These are phyloP conservation scores for Dasyornis broadbenti DNA, from an alignment of 2,113 vertebrate species.

Conservation along the genomic window DNA sequence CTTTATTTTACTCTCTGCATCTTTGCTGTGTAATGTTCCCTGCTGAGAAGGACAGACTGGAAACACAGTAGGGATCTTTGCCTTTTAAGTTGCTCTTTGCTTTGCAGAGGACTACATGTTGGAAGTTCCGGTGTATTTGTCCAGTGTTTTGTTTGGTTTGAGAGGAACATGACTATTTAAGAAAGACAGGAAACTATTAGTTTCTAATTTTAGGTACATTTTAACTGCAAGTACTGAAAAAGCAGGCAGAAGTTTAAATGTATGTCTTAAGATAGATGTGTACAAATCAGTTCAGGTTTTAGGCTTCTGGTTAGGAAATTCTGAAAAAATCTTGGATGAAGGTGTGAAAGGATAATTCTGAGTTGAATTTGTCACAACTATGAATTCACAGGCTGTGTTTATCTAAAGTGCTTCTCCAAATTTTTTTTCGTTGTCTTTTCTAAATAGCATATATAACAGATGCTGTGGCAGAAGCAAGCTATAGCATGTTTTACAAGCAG, in stretches of 20 bases:
- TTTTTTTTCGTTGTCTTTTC: background rate
- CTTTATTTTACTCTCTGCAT: conserved; percentile 1
- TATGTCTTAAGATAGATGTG: background rate
- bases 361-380: background rate
- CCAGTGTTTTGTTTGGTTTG: background rate
- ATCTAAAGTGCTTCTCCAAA: background rate
- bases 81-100: conserved; percentile 32
- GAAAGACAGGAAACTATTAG: conserved; percentile 3
- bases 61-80: conserved; percentile 25
- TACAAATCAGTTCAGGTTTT: background rate
- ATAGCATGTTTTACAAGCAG: background rate
- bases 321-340: background rate
- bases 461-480: background rate
- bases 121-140: background rate
- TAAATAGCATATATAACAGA: background rate
- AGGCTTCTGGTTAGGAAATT: background rate
- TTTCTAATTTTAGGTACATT: background rate
- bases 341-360: background rate
- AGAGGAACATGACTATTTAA: background rate
- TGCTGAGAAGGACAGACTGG: conserved; percentile 37
- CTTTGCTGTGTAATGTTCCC: background rate
- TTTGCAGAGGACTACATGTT: background rate
- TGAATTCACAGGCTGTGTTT: background rate
- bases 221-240: background rate
- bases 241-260: background rate